Percentiles rank a stretch among this genome's conserved stretches.
These are phyloP conservation scores for Drosophila mauritiana DNA, from an alignment of 1,140 invertebrate species.

Conservation along the genomic window DNA sequence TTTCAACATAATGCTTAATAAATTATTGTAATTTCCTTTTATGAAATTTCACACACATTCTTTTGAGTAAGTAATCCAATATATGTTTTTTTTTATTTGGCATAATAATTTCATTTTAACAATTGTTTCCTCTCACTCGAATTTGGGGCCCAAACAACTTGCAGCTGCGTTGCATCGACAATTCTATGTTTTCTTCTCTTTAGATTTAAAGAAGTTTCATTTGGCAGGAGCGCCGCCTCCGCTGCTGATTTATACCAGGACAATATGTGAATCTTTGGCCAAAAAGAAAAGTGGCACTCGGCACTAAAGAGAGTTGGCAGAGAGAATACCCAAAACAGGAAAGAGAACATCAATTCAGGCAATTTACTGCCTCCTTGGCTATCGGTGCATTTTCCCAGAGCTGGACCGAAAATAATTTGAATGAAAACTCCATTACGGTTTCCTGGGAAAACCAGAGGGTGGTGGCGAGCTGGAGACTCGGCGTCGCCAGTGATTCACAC, in stretches of 20 bases:
- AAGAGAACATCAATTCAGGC: conserved; percentile 72
- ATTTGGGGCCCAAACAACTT: too few relatives aligned
- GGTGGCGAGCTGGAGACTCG: conserved; percentile 37
- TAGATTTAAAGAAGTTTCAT: conserved; percentile 4
- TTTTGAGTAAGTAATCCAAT: neutral
- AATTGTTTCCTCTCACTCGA: neutral
- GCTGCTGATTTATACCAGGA: conserved; percentile 60
- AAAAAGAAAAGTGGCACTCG: conserved; percentile 11
- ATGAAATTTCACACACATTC: neutral
- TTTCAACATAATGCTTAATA: neutral
- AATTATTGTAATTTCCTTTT: neutral
- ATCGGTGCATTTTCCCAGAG: conserved; percentile 25
- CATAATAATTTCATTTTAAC: too few relatives aligned
- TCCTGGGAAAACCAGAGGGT: conserved; percentile 46
- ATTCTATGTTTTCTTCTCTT: neutral
- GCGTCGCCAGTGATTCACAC: conserved; percentile 59
- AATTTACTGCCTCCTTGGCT: conserved; percentile 59
- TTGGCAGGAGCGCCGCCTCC: conserved; percentile 24
- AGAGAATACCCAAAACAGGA: conserved; percentile 62
- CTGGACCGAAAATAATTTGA: conserved; percentile 78
- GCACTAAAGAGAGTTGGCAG: conserved; percentile 25
- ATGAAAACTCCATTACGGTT: conserved; percentile 84
- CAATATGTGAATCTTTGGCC: conserved; percentile 46
- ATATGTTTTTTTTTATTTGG: too few relatives aligned
- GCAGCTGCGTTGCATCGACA: too few relatives aligned